These are phyloP conservation scores for Palythoa grandis DNA, from an alignment of 92 coral and sea anemone species.

Conservation along the genomic window DNA sequence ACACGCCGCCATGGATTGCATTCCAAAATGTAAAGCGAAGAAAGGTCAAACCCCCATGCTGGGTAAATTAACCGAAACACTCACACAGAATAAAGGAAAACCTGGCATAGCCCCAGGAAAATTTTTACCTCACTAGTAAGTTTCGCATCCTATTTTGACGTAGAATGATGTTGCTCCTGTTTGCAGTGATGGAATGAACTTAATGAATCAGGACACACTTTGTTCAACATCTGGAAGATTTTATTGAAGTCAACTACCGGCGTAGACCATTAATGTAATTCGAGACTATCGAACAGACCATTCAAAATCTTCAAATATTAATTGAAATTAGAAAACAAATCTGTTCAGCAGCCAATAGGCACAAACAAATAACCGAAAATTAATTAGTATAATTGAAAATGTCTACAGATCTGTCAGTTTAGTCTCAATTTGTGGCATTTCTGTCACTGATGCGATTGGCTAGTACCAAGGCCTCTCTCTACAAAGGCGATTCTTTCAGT, in stretches of 20 bases:
- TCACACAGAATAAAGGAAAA: not conserved
- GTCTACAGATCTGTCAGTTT: conserved; percentile 51
- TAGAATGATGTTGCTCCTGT: not conserved
- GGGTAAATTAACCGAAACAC: conserved; percentile 24
- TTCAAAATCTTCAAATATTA: conserved; percentile 59
- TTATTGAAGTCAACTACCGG: conserved; percentile 43
- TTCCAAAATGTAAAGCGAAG: conserved; percentile 23
- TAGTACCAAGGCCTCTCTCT: conserved; percentile 32
- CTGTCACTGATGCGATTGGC: conserved; percentile 19
- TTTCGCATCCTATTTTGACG: conserved; percentile 9
- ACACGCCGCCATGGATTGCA: conserved; percentile 20
- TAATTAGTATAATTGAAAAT: conserved; percentile 61
- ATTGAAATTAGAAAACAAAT: conserved; percentile 63
- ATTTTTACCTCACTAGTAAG: conserved; percentile 25
- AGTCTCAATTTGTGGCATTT: conserved; percentile 27
- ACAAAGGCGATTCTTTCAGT: not conserved
- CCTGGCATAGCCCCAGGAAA: conserved; percentile 27
- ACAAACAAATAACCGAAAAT: conserved; percentile 53
- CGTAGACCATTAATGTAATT: conserved; percentile 32
- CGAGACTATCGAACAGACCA: conserved; percentile 16
- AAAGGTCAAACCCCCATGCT: conserved; percentile 50
- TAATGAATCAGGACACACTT: not conserved
- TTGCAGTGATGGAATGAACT: conserved; percentile 25
- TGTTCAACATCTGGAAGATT: conserved; percentile 43
- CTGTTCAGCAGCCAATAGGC: conserved; percentile 56